Base-by-base conservation (phyloP, 2,888 invertebrate species). In the Hemistola chrysoprasaria region DNA sequence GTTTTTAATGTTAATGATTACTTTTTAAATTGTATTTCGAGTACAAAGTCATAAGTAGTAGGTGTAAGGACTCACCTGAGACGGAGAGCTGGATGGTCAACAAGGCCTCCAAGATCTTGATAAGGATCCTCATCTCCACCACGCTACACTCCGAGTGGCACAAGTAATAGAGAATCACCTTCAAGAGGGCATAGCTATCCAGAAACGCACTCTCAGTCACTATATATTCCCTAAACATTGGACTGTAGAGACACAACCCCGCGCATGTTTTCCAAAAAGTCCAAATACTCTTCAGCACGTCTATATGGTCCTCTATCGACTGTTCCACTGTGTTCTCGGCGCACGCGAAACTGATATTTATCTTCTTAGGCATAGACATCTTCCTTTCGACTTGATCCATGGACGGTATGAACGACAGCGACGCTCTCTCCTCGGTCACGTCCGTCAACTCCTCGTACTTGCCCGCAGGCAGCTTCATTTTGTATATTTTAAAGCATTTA, bases 191-290 rank as follows among this genome's bases (percentile, higher is more conserved):
- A 48, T 74, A 81, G 43, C 81, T 80, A 56, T 80, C 75, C 39
- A 70, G 40, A 41, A 85, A 67, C 57, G 84, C 75, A 0, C 60
- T 33, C 64, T 87, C 82, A 10, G 69, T 63, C 8, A 77, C 78
- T 37, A 90, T 64, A 59, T 80, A 74, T 53, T 66, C 60, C 1
- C 92, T 76, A 54, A 92, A 91, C 72, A 78, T 68, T 0, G 92
- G 91, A 47, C 91, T 91, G 67, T 87, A 90, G 31, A 92, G 59
- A 22, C 90, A 90, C 27, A 92, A 58, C 4, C 72, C 73, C 2
- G 88, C 88, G 54, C 88, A 89, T 1, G 82, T 83, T 62, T 78
- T 79, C 91, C 91, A 91, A 48, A 90, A 90, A 24, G 86, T 84
- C 47, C 76, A 76, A 6, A 82, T 71, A 26, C 76, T 81, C 57